phyloP scores from a whole-genome alignment of 1,140 invertebrate species.

The Acromyrmex heyeri region DNA sequence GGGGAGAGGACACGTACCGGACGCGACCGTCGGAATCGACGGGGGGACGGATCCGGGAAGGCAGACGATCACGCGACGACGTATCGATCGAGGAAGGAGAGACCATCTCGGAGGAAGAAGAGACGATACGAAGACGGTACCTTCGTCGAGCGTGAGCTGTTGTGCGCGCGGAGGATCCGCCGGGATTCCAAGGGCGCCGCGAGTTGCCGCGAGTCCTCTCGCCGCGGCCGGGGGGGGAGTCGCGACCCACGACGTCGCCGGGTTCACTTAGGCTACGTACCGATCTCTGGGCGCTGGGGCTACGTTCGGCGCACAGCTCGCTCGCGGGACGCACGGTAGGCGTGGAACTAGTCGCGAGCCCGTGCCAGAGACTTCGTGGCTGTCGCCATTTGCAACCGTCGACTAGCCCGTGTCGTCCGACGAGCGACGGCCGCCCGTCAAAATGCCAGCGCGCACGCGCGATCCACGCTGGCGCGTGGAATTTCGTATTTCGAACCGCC shows the following conservation, averaged over 20 bases:
- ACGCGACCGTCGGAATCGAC: neutral
- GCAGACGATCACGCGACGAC: neutral
- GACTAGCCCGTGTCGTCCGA: slow-evolving; percentile 74
- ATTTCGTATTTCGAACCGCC: slow-evolving; percentile 65
- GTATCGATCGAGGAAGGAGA: neutral
- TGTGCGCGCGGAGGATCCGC: slow-evolving; percentile 1
- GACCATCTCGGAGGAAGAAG: too few relatives aligned
- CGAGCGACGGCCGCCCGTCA: slow-evolving; percentile 64
- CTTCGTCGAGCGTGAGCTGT: neutral
- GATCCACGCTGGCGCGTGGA: slow-evolving; percentile 62
- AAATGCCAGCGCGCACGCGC: slow-evolving; percentile 74
- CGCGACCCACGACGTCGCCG: neutral
- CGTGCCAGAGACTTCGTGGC: slow-evolving; percentile 81
- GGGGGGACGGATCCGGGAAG: neutral
- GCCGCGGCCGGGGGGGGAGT: neutral
- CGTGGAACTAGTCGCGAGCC: slow-evolving; percentile 82
- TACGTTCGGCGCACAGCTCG: slow-evolving; percentile 75
- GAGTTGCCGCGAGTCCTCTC: neutral
- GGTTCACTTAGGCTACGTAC: slow-evolving; percentile 71
- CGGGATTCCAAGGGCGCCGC: neutral
- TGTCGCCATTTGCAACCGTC: slow-evolving; percentile 86
- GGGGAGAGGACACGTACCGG: neutral
- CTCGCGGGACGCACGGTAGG: slow-evolving; percentile 76
- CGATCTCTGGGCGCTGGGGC: slow-evolving; percentile 71
- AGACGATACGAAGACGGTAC: too few relatives aligned